phyloP scores from a whole-genome alignment of 53 echinoderm and acorn worm species.

The Hippasteria phrygiana region DNA sequence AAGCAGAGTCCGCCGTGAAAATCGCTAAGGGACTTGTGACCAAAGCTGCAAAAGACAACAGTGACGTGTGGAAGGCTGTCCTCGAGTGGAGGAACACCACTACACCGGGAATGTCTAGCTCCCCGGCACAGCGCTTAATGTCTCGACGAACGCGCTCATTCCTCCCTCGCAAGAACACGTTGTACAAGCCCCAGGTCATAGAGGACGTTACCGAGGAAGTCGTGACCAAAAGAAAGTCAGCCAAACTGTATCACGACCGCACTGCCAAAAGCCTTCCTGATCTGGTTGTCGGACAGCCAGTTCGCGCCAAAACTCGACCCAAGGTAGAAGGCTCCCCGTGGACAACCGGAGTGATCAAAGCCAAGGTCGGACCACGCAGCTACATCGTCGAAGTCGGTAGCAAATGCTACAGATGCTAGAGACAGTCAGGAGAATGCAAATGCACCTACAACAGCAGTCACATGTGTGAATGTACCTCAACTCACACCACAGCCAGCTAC shows the following conservation, averaged over 20 bases:
- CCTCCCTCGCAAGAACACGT: too few species aligned
- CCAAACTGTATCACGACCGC: too few species aligned
- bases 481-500: neutral
- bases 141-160: neutral
- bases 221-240: too few species aligned
- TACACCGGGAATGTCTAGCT: constrained; percentile 18
- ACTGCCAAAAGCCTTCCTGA: too few species aligned
- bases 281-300: too few species aligned
- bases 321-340: neutral
- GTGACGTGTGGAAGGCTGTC: constrained; percentile 11
- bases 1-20: constrained; percentile 15
- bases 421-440: neutral
- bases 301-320: too few species aligned
- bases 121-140: constrained; percentile 14
- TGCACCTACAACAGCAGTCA: neutral
- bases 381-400: neutral
- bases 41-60: too few species aligned
- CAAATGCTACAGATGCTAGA: neutral
- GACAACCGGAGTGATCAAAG: neutral
- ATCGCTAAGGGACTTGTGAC: neutral
- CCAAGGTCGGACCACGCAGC: neutral
- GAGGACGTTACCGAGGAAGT: too few species aligned
- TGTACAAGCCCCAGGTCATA: too few species aligned
- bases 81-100: constrained; percentile 14
- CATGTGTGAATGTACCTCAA: neutral